Percentiles rank a stretch among this genome's conserved stretches.
These are phyloP conservation scores for Glaucidium brasilianum DNA, from an alignment of 2,113 vertebrate species.

Conservation along the genomic window DNA sequence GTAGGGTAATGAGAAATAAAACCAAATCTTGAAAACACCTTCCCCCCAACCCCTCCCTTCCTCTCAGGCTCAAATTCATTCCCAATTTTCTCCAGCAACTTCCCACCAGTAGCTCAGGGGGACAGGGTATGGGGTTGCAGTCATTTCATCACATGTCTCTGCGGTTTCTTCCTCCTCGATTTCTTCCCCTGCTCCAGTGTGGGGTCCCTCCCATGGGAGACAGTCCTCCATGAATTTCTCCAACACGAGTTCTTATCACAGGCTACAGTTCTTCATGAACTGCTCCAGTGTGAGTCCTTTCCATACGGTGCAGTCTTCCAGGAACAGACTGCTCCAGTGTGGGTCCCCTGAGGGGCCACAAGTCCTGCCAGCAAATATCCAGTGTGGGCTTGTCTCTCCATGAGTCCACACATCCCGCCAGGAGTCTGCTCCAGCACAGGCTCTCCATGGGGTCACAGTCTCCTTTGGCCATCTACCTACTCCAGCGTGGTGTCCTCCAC, in stretches of 20 bases:
- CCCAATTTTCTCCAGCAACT: neutral
- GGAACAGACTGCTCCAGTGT: neutral
- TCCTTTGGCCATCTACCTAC: neutral
- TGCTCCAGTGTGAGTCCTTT: neutral
- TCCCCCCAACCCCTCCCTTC: neutral
- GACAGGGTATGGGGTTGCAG: neutral
- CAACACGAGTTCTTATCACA: neutral
- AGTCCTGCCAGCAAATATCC: neutral
- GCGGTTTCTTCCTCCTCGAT: neutral
- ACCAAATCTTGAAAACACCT: neutral
- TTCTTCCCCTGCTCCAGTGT: neutral
- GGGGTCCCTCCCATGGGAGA: neutral
- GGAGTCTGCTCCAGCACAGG: neutral
- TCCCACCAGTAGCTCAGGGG: neutral
- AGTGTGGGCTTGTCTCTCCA: neutral
- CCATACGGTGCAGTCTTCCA: neutral
- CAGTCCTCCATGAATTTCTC: neutral
- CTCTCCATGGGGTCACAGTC: neutral
- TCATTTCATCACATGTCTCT: neutral
- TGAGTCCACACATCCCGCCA: neutral
- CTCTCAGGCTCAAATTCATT: neutral
- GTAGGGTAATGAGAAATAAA: neutral
- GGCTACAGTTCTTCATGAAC: neutral
- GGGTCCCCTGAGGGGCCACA: neutral
- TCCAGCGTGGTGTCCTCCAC: neutral